Percentiles rank a stretch among this genome's conserved stretches.
Conservation (phyloP, 2,888 invertebrate species). For the Esperia sulphurella region DNA sequence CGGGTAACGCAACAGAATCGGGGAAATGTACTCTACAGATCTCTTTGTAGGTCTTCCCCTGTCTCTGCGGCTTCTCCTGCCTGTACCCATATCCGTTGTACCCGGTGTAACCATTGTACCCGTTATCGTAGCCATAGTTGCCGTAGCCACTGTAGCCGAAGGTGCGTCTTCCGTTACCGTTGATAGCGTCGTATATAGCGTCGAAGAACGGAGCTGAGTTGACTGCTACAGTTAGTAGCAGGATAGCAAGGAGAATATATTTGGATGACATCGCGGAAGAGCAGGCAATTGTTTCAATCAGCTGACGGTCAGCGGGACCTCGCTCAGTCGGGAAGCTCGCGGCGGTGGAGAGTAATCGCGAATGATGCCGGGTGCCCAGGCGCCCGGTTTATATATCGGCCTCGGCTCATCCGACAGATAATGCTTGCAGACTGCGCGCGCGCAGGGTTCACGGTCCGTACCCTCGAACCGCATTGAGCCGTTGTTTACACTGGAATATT, state of each 20-base stretch:
- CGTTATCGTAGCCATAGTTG: conserved; percentile 37
- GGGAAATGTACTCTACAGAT: conserved; percentile 84
- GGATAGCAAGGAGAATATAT: conserved; percentile 37
- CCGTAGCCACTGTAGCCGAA: conserved; percentile 54
- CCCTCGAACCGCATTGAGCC: conserved; percentile 63
- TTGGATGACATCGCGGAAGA: conserved; percentile 66
- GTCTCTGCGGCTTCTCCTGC: conserved; percentile 36
- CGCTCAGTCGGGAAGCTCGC: conserved; percentile 64
- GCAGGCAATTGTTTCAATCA: conserved; percentile 64
- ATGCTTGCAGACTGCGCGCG: conserved; percentile 46
- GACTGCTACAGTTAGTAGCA: conserved; percentile 33
- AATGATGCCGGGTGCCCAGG: conserved; percentile 70
- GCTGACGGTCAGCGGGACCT: conserved; percentile 65
- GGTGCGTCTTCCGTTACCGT: conserved; percentile 57
- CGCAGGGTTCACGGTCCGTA: conserved; percentile 70
- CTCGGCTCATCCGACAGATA: conserved; percentile 72
- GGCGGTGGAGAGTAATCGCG: conserved; percentile 65
- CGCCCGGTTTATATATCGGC: conserved; percentile 71
- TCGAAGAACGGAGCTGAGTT: conserved; percentile 55
- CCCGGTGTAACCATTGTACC: conserved; percentile 31
- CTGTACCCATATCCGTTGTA: conserved; percentile 29
- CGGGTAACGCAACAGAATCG: conserved; percentile 71
- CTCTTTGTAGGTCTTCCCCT: conserved; percentile 82
- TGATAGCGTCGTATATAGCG: conserved; percentile 66
- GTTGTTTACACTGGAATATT: conserved; percentile 43